phyloP scores from a whole-genome alignment of 2,113 vertebrate species.

The Scophthalmus maximus region DNA sequence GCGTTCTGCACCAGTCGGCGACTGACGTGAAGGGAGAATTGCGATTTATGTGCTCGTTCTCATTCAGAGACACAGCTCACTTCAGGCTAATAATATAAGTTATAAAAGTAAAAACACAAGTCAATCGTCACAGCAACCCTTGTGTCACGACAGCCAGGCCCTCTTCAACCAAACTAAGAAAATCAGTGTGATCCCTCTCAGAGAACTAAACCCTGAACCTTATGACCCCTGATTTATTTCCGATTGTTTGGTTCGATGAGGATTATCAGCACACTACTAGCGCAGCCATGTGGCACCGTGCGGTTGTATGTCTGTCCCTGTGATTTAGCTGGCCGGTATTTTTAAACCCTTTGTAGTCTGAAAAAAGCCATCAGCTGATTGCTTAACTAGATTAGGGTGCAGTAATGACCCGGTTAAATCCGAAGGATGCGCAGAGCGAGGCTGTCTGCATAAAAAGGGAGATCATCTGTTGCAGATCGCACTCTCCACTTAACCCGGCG shows the following conservation, averaged over 20 bases:
- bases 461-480: constrained; percentile 1
- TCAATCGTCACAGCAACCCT: not conserved
- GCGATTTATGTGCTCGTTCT: not conserved
- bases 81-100: constrained; percentile 15
- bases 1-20: no score
- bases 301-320: constrained; percentile 28
- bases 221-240: not conserved
- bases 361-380: constrained; percentile 71
- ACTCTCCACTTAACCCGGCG: constrained; percentile 34
- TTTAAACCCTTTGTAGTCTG: constrained; percentile 70
- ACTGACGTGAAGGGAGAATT: not conserved
- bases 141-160: not conserved
- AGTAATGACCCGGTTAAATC: constrained; percentile 57
- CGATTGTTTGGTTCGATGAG: constrained; percentile 4
- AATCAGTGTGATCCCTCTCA: not conserved
- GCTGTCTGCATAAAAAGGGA: constrained; percentile 71
- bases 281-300: constrained; percentile 10
- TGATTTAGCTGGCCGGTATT: constrained; percentile 64
- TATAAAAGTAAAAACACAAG: constrained; percentile 20
- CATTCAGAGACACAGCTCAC: not conserved
- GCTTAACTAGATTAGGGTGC: constrained; percentile 77
- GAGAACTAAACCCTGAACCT: not conserved
- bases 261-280: constrained; percentile 47
- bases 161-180: not conserved
- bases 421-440: constrained; percentile 24